These are phyloP conservation scores for Enteromius viviparus DNA, from an alignment of 2,797 vertebrate genomes.

Conservation along the genomic window DNA sequence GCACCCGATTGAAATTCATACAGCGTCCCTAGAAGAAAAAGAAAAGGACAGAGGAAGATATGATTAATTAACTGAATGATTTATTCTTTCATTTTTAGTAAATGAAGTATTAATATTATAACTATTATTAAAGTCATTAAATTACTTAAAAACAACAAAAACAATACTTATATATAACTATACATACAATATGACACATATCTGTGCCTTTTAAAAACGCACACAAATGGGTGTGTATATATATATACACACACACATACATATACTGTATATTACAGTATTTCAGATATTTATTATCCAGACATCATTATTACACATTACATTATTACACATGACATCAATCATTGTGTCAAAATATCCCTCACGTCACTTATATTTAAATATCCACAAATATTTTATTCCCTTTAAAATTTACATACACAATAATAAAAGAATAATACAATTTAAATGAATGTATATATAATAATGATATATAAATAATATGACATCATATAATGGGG, in stretches of 20 bases:
- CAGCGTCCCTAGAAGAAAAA: conserved; percentile 86
- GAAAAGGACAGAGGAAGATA: conserved; percentile 11
- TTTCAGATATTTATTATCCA: neutral
- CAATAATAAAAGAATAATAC: neutral
- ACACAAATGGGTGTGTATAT: neutral
- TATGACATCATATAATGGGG: neutral
- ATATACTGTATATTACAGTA: neutral
- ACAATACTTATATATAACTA: neutral
- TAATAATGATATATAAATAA: neutral
- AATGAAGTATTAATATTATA: neutral
- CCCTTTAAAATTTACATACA: neutral
- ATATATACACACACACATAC: neutral
- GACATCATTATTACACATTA: too few relatives aligned
- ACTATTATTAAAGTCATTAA: neutral
- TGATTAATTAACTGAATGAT: conserved; percentile 1
- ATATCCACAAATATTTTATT: neutral
- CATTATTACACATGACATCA: neutral
- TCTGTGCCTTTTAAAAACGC: neutral
- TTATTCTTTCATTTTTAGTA: neutral
- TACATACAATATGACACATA: neutral
- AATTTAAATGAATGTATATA: neutral
- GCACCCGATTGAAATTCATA: conserved; percentile 90
- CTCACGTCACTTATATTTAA: neutral
- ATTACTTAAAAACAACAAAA: neutral
- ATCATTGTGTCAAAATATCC: neutral